Evolutionary conservation across 2,888 invertebrate species (phyloP), one percentile per base, ranked within the genome.

Genomic region (Cotesia congregata): DNA sequence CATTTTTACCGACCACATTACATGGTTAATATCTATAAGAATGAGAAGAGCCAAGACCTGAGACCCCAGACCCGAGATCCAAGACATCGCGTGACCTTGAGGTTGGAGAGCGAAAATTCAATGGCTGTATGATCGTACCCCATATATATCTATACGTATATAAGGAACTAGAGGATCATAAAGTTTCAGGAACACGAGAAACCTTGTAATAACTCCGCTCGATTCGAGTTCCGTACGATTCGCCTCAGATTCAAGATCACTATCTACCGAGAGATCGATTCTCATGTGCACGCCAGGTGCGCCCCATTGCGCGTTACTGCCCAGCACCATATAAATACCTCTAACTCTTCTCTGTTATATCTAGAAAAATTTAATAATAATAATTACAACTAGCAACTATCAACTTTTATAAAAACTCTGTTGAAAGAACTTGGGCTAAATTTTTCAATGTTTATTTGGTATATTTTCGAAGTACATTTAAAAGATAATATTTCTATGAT

Each of bases 291-390:
- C 61, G 61, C 78, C 80, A 80, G 80, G 80, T 80, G 79, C 75
- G 77, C 80, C 74, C 72, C 75, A 74, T 72, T 72, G 79, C 77
- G 78, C 79, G 77, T 75, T 78, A 77, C 78, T 78, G 79, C 78
- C 80, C 71, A 61, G 80, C 80, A 80, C 80, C 80, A 79, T 78
- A 79, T 80, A 80, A 80, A 80, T 80, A 79, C 77, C 77, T 72
- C 17, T 40, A 50, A 41, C 50, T n/a, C 12, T 15, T 41, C 20
- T 67, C 7, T 6, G 39, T 59, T 38, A 9, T 67, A 41, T 68
- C n/a, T 39, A 68, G 5, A 50, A 50, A 50, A 50, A 50, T 50
- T 30, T 30, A 30, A 30, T 30, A 30, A 30, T 30, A 30, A 30
- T 30, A 30, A 30, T 30, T 30, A 30, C 30, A 30, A 30, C 30